These are phyloP conservation scores for Drosophila nigritarsus DNA, from an alignment of 2,888 invertebrate species.

Conservation along the genomic window DNA sequence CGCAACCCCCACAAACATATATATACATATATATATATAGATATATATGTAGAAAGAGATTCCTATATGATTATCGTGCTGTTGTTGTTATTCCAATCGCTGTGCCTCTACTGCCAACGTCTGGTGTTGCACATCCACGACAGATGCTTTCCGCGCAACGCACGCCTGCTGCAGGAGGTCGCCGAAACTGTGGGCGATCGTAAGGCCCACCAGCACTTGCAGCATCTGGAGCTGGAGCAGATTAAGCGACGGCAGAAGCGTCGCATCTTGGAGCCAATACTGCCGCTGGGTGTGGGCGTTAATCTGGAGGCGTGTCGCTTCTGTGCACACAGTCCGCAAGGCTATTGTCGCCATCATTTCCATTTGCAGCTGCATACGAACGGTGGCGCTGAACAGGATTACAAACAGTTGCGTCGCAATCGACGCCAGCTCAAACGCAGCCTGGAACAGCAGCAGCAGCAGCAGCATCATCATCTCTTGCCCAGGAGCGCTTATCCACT, in stretches of 20 bases:
- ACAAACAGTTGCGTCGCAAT: slow-evolving; percentile 70
- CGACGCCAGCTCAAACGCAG: slow-evolving; percentile 79
- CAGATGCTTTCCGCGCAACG: slow-evolving; percentile 84
- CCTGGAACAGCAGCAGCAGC: slow-evolving; percentile 72
- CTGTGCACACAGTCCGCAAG: slow-evolving; percentile 83
- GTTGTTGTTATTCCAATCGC: slow-evolving; percentile 84
- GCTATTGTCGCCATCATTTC: slow-evolving; percentile 84
- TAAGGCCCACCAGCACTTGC: slow-evolving; percentile 70
- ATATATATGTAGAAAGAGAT: slow-evolving; percentile 12
- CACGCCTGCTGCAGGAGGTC: slow-evolving; percentile 82
- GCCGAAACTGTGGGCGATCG: slow-evolving; percentile 78
- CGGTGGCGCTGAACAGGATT: slow-evolving; percentile 60
- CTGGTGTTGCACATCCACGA: slow-evolving; percentile 84
- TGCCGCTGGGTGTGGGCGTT: slow-evolving; percentile 58
- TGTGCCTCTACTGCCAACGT: slow-evolving; percentile 84
- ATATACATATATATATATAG: background rate
- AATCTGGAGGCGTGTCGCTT: slow-evolving; percentile 80
- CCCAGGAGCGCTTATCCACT: slow-evolving; percentile 40
- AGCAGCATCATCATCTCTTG: background rate
- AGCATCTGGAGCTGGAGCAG: slow-evolving; percentile 62
- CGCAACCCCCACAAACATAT: slow-evolving; percentile 24
- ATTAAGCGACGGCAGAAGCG: slow-evolving; percentile 71
- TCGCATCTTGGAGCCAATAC: slow-evolving; percentile 52
- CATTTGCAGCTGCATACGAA: slow-evolving; percentile 76
- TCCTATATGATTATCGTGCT: slow-evolving; percentile 84